These are phyloP conservation scores for Cephus pulcher DNA, from an alignment of 2,888 invertebrate species.

Conservation along the genomic window DNA sequence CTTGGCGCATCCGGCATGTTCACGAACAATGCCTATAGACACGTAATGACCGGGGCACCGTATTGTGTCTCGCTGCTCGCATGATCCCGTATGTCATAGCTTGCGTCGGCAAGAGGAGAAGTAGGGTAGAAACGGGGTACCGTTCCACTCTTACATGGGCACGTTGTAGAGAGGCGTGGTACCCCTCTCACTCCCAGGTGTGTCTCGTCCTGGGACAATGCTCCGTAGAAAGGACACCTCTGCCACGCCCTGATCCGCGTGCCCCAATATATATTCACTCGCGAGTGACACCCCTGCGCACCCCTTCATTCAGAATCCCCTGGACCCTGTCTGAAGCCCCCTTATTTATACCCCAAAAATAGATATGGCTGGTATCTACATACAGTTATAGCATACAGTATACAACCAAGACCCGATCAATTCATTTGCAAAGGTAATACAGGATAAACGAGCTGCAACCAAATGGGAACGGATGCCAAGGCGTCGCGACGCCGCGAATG, in stretches of 20 bases:
- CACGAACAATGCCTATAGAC: slow-evolving; percentile 54
- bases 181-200: slow-evolving; percentile 61
- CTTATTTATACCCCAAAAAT: too few relatives aligned
- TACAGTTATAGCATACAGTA: too few relatives aligned
- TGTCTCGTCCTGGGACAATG: slow-evolving; percentile 53
- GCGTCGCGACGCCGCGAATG: too few relatives aligned
- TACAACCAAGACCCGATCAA: too few relatives aligned
- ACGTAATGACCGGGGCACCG: slow-evolving; percentile 49
- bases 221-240: slow-evolving; percentile 59
- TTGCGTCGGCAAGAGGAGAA: slow-evolving; percentile 6
- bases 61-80: slow-evolving; percentile 43
- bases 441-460: too few relatives aligned
- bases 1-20: slow-evolving; percentile 46
- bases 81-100: slow-evolving; percentile 33
- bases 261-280: slow-evolving; percentile 58
- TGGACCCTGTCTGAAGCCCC: too few relatives aligned
- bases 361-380: too few relatives aligned
- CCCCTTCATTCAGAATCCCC: slow-evolving; percentile 15
- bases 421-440: too few relatives aligned
- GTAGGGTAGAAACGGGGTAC: slow-evolving; percentile 2
- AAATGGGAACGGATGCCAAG: too few relatives aligned
- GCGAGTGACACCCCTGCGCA: slow-evolving; percentile 28
- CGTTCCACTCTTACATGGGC: slow-evolving; percentile 4
- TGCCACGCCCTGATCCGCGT: slow-evolving; percentile 61
- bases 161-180: slow-evolving; percentile 28